A percentile compares a stretch with the other conserved stretches of the same genome.
phyloP scores from a whole-genome alignment of 2,113 vertebrate genomes.

The Cnemophilus loriae region DNA sequence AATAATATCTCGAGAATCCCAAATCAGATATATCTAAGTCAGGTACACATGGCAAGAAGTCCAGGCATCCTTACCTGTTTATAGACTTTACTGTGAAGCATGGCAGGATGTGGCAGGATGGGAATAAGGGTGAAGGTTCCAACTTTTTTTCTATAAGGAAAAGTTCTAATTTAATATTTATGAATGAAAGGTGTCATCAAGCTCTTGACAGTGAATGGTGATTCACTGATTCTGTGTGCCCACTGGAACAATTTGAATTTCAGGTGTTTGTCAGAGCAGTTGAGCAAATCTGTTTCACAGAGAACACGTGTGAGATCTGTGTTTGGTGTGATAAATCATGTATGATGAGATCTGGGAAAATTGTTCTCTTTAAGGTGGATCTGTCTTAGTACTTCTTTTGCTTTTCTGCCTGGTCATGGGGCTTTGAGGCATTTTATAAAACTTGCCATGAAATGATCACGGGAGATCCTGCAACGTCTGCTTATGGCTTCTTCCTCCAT shows the following conservation, averaged over 20 bases:
- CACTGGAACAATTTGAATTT: background rate
- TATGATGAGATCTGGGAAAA: background rate
- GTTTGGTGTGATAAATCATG: background rate
- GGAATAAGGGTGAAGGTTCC: background rate
- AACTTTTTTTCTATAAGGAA: background rate
- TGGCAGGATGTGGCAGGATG: too few relatives aligned
- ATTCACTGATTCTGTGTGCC: background rate
- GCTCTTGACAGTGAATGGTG: background rate
- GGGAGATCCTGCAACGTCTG: constrained; percentile 9
- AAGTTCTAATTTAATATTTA: background rate
- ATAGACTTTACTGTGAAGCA: background rate
- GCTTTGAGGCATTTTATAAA: background rate
- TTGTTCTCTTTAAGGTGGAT: background rate
- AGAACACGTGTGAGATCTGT: background rate
- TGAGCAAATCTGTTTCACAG: background rate
- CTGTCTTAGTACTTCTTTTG: background rate
- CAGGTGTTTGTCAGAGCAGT: background rate
- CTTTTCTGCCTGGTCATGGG: background rate
- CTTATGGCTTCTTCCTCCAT: background rate
- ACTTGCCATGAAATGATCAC: constrained; percentile 32
- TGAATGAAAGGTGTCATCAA: background rate
- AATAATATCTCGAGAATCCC: background rate
- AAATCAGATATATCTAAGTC: background rate
- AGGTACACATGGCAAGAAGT: background rate
- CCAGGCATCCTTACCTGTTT: background rate